Evolutionary conservation across 2,797 vertebrate species (phyloP).

Genomic region (Steatocranus sp.): DNA sequence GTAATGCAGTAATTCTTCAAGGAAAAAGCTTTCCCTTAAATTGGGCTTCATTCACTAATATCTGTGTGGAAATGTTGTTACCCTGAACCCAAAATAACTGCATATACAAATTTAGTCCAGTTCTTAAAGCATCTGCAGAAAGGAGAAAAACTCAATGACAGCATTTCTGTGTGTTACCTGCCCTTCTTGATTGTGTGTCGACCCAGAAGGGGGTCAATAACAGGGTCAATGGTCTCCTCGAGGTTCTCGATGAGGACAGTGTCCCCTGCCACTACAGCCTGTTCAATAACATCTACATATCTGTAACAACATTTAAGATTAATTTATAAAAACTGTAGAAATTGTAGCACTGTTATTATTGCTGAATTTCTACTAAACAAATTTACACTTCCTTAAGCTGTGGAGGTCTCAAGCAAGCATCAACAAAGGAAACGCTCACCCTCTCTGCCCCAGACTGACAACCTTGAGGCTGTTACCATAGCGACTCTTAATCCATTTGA

Average conservation of each 20-base stretch:
- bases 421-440: slow-evolving; percentile 50
- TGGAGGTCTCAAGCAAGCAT: neutral
- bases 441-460: slow-evolving; percentile 75
- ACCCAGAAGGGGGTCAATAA: slow-evolving; percentile 76
- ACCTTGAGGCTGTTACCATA: slow-evolving; percentile 72
- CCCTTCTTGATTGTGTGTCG: slow-evolving; percentile 82
- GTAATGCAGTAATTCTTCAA: neutral
- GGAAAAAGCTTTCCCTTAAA: neutral
- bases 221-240: slow-evolving; percentile 75
- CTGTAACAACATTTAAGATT: slow-evolving; percentile 27
- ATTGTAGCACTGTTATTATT: neutral
- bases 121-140: neutral
- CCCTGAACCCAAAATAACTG: neutral
- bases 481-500: slow-evolving; percentile 82
- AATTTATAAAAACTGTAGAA: neutral
- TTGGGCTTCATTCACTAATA: neutral
- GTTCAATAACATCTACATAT: slow-evolving; percentile 76
- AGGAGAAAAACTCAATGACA: neutral
- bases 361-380: neutral
- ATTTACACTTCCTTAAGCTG: neutral
- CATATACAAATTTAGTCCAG: neutral
- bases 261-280: slow-evolving; percentile 73
- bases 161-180: slow-evolving; percentile 50
- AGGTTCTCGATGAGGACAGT: slow-evolving; percentile 80
- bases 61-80: neutral